Conservation (phyloP, 2,797 vertebrate species). For the Siniperca undulata region DNA sequence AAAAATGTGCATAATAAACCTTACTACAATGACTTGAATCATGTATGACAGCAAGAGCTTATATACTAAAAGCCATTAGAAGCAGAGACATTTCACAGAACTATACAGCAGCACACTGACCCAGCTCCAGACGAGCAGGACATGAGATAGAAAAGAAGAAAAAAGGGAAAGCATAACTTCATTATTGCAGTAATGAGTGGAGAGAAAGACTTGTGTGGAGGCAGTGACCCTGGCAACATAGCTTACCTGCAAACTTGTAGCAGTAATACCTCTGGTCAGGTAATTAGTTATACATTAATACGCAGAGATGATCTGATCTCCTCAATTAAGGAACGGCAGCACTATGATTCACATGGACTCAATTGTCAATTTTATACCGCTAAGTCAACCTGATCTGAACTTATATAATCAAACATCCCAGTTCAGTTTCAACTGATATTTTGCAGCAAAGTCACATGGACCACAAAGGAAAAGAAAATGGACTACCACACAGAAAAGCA, state of each 20-base stretch:
- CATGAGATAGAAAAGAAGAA: slow-evolving; percentile 40
- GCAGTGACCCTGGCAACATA: slow-evolving; percentile 72
- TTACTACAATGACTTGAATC: slow-evolving; percentile 10
- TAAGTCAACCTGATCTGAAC: slow-evolving; percentile 32
- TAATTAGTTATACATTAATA: slow-evolving; percentile 86
- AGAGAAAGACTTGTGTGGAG: slow-evolving; percentile 74
- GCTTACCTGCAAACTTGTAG: slow-evolving; percentile 81
- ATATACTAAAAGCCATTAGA: slow-evolving; percentile 33
- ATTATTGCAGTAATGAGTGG: slow-evolving; percentile 79
- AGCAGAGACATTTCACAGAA: slow-evolving; percentile 52
- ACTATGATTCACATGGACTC: slow-evolving; percentile 66
- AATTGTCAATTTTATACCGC: slow-evolving; percentile 39
- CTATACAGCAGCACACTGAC: slow-evolving; percentile 46
- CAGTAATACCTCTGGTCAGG: slow-evolving; percentile 83
- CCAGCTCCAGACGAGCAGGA: slow-evolving; percentile 53
- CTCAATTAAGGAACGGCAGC: slow-evolving; percentile 67
- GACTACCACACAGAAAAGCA: not conserved
- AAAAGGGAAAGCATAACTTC: slow-evolving; percentile 71
- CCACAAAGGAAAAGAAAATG: not conserved
- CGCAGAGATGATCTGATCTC: slow-evolving; percentile 80
- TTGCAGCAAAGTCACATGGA: not conserved
- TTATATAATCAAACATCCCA: not conserved
- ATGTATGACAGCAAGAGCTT: slow-evolving; percentile 28
- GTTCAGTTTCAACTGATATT: slow-evolving; percentile 16
- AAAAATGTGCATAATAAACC: not conserved